Evolutionary conservation across 2,797 vertebrate species (phyloP).

Genomic region (Acomys russatus): DNA sequence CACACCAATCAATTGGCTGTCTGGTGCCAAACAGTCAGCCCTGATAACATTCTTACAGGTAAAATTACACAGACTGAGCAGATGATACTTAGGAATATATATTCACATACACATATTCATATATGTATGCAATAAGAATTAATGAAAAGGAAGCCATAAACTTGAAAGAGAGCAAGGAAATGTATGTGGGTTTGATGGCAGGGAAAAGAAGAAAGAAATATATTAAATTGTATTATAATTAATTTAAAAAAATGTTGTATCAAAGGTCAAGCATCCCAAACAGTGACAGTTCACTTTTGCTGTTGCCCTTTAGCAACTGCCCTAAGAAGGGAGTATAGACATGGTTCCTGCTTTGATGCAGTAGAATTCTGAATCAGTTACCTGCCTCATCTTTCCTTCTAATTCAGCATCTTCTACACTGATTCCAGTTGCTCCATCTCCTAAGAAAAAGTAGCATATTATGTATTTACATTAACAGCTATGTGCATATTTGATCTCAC

Average conservation of each 20-base stretch:
- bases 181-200: neutral
- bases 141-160: neutral
- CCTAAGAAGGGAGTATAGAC: neutral
- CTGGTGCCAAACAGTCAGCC: neutral
- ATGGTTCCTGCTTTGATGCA: neutral
- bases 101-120: neutral
- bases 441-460: neutral
- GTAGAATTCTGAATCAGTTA: neutral
- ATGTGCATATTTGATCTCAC: constrained; percentile 17
- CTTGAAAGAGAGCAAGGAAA: neutral
- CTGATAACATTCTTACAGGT: neutral
- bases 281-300: neutral
- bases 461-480: constrained; percentile 1
- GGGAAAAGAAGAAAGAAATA: neutral
- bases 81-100: neutral
- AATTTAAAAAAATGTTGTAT: neutral
- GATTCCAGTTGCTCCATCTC: neutral
- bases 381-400: neutral
- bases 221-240: neutral
- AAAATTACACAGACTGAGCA: neutral
- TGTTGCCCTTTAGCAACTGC: neutral
- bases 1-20: neutral
- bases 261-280: neutral
- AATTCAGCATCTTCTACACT: neutral
- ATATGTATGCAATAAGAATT: neutral